Percentiles rank a stretch among this genome's conserved stretches.
These are phyloP conservation scores for Lagorchestes hirsutus DNA, from an alignment of 2,797 vertebrate species.

Conservation along the genomic window DNA sequence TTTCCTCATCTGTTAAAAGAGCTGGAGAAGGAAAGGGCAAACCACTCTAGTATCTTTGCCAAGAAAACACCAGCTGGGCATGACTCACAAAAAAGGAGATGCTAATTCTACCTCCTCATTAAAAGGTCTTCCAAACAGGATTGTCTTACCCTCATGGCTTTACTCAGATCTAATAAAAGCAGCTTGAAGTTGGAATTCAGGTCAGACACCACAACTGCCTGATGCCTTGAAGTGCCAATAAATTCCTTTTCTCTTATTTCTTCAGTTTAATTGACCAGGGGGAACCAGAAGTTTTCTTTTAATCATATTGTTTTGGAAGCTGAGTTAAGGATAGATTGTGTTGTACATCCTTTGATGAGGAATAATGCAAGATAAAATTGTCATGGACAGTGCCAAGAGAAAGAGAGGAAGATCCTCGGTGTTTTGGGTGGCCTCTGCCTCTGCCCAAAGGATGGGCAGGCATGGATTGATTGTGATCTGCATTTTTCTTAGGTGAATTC, in stretches of 20 bases:
- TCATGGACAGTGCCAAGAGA: neutral
- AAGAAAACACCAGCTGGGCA: neutral
- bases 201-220: neutral
- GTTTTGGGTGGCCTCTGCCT: neutral
- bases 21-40: neutral
- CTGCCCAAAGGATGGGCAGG: neutral
- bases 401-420: neutral
- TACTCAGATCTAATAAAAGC: neutral
- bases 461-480: neutral
- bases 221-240: neutral
- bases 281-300: neutral
- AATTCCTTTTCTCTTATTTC: neutral
- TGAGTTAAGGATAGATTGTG: neutral
- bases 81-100: neutral
- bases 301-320: neutral
- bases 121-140: neutral
- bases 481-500: neutral
- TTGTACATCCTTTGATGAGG: neutral
- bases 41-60: neutral
- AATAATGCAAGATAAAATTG: neutral
- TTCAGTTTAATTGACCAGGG: neutral
- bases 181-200: neutral
- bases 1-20: neutral
- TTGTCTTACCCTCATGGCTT: neutral
- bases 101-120: neutral